Evolutionary conservation across 2,113 vertebrate genomes (phyloP).

Genomic region (Acanthochromis polyacanthus): DNA sequence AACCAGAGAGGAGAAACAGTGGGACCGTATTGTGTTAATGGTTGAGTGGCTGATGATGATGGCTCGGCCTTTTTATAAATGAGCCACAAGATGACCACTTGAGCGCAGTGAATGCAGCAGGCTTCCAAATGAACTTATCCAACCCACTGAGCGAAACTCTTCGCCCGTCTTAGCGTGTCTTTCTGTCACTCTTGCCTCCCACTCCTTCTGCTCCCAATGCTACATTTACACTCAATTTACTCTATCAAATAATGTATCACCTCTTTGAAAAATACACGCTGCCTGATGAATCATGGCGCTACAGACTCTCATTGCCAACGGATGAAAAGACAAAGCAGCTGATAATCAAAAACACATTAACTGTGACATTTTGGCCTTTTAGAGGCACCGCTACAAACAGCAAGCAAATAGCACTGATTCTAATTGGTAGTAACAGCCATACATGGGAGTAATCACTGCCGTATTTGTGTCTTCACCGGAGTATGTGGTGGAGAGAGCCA

Average conservation of each 20-base stretch:
- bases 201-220: conserved; percentile 18
- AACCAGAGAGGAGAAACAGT: conserved; percentile 21
- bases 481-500: conserved; percentile 2
- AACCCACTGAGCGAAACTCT: conserved; percentile 23
- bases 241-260: conserved; percentile 27
- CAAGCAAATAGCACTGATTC: conserved; percentile 14
- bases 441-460: conserved; percentile 6
- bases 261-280: neutral
- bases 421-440: conserved; percentile 7
- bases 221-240: conserved; percentile 32
- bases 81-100: conserved; percentile 59
- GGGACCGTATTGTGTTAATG: conserved; percentile 38
- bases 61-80: conserved; percentile 39
- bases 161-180: conserved; percentile 6
- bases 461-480: conserved; percentile 16
- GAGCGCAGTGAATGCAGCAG: conserved; percentile 42
- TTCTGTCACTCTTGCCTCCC: neutral
- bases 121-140: conserved; percentile 57
- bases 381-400: conserved; percentile 1
- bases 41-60: conserved; percentile 46
- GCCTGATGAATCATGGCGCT: conserved; percentile 7
- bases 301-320: conserved; percentile 11
- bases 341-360: conserved; percentile 29
- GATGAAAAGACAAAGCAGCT: conserved; percentile 25
- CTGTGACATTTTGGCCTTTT: conserved; percentile 15